phyloP scores from a whole-genome alignment of 1,140 invertebrate genomes.

The Caenorhabditis elegans region WBcel235 BX284603.4:10982001-10982500 shows the following conservation, averaged over 20 bases:
- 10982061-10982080: background rate
- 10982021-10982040: background rate
- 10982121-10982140: background rate
- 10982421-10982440: slow-evolving; percentile 38
- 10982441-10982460: slow-evolving; percentile 35
- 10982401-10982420: slow-evolving; percentile 26
- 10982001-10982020: background rate
- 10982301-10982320: slow-evolving; percentile 44
- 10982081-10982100: background rate
- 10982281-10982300: slow-evolving; percentile 19
- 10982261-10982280: slow-evolving; percentile 62
- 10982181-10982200: background rate
- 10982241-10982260: slow-evolving; percentile 64
- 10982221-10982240: slow-evolving; percentile 65
- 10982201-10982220: slow-evolving; percentile 54
- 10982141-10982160: too few relatives aligned
- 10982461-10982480: slow-evolving; percentile 13
- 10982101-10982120: background rate
- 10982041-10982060: background rate
- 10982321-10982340: slow-evolving; percentile 43
- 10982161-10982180: background rate
- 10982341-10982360: slow-evolving; percentile 41
- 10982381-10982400: slow-evolving; percentile 29
- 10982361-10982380: slow-evolving; percentile 39
- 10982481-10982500: slow-evolving; percentile 37